phyloP scores from a whole-genome alignment of 2,888 invertebrate genomes.

The Cyaniris semiargus region DNA sequence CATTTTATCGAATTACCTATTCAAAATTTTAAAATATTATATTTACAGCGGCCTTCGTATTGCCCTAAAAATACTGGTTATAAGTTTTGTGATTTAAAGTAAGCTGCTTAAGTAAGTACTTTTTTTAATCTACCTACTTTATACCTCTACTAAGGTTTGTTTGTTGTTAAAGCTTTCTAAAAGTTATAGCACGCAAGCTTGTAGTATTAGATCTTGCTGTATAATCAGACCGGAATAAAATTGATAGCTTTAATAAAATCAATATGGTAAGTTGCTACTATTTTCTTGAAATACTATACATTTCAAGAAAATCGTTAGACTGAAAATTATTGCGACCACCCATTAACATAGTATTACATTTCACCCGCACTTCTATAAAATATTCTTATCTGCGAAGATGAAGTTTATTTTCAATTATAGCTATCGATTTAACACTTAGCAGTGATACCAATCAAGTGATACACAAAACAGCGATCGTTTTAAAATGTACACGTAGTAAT shows the following conservation, averaged over 20 bases:
- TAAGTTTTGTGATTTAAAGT: too few relatives aligned
- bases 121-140: too few relatives aligned
- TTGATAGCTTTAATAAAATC: not conserved
- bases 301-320: too few relatives aligned
- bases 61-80: too few relatives aligned
- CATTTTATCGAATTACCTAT: too few relatives aligned
- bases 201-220: not conserved
- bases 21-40: too few relatives aligned
- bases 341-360: not conserved
- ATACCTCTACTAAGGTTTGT: too few relatives aligned
- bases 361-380: not conserved
- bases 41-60: too few relatives aligned
- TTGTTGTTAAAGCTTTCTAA: not conserved
- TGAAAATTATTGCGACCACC: not conserved
- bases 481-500: constrained; percentile 49
- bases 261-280: not conserved
- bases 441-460: constrained; percentile 39
- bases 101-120: too few relatives aligned
- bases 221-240: not conserved
- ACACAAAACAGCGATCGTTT: constrained; percentile 48
- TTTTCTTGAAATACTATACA: not conserved
- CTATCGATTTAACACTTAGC: not conserved
- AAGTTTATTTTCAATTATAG: constrained; percentile 3
- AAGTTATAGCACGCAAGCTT: not conserved
- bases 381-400: not conserved